Percentiles rank a stretch among this genome's conserved stretches.
phyloP scores from a whole-genome alignment of 1,140 invertebrate genomes.

The Trialeurodes vaporariorum region DNA sequence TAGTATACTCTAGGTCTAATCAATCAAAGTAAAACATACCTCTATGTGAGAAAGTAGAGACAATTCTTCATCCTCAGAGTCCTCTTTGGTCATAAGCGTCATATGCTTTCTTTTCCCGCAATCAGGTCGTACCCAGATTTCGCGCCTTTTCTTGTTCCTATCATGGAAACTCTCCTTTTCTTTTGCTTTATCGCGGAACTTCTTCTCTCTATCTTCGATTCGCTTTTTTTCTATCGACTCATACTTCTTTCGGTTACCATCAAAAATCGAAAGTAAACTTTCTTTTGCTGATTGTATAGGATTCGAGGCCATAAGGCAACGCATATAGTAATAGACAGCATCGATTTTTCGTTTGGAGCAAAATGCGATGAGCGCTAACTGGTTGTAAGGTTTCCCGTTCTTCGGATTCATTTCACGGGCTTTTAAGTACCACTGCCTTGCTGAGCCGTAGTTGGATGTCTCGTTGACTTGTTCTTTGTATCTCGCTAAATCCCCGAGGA shows the following conservation, averaged over 20 bases:
- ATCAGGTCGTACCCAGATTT: conserved; percentile 72
- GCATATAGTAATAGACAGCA: conserved; percentile 94
- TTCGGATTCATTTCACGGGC: conserved; percentile 88
- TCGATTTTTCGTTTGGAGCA: conserved; percentile 86
- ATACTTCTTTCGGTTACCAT: conserved; percentile 88
- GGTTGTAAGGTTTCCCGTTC: conserved; percentile 89
- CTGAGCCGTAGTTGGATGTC: conserved; percentile 71
- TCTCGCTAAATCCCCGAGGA: conserved; percentile 78
- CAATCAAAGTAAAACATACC: too few species aligned
- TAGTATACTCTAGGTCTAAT: too few species aligned
- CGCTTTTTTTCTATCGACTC: conserved; percentile 65
- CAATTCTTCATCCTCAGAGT: conserved; percentile 52
- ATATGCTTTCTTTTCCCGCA: conserved; percentile 50
- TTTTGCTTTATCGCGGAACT: conserved; percentile 43
- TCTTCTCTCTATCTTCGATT: conserved; percentile 45
- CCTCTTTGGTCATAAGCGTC: conserved; percentile 39
- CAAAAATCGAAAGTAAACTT: conserved; percentile 75
- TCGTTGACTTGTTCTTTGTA: conserved; percentile 79
- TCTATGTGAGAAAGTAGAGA: conserved; percentile 55
- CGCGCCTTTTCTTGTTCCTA: conserved; percentile 44
- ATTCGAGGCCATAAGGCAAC: conserved; percentile 86
- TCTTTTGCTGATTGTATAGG: conserved; percentile 81
- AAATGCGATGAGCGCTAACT: conserved; percentile 82
- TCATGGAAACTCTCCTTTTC: conserved; percentile 40
- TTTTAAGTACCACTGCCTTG: conserved; percentile 82